Evolutionary conservation across 2,888 invertebrate species (phyloP), one percentile per base, ranked within the genome.

Genomic region (Pheosia gnoma): DNA sequence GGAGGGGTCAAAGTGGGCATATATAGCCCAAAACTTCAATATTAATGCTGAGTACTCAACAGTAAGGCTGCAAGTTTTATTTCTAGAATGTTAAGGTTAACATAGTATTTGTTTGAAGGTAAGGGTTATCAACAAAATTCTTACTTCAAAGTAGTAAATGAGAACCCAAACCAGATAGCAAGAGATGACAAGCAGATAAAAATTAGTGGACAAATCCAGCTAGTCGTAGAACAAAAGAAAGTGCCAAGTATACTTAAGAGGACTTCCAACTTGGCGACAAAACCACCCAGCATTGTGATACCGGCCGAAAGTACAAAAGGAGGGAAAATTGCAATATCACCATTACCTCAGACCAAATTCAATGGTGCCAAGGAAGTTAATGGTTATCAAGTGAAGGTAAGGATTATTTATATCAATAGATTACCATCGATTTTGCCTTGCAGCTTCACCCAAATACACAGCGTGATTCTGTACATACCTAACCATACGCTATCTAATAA

Each of bases 91-190:
- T 25, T 25, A 25, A 25, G 25, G 25, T 25, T 25, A 25, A 43
- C 11, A 52, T 47, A 37, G 9, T 47, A 36, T 39, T 49, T 61
- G 52, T 59, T 87, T 87, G 38, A 64, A 91, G 91, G 67, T 13
- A 86, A 83, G 68, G 77, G 77, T 60, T 78, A 80, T 62, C 71
- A 80, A 13, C 83, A 84, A 70, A 88, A 88, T 77, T 79, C 88
- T 4, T 88, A 85, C 67, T 92, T 87, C 61, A 91, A 91, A 80
- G 88, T 93, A n/a, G 85, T 89, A 0, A 93, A 93, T 80, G 93
- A 93, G 72, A 86, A 90, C 61, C 59, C 67, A 1, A 82, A 70
- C 65, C 74, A 75, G 62, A 39, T 61, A 57, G 78, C 73, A 13
- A 79, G 81, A 43, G 77, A 72, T 47, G 86, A 85, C 25, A 84